These are phyloP conservation scores for Drosophila parvula DNA, from an alignment of 1,140 invertebrate species.

Conservation along the genomic window DNA sequence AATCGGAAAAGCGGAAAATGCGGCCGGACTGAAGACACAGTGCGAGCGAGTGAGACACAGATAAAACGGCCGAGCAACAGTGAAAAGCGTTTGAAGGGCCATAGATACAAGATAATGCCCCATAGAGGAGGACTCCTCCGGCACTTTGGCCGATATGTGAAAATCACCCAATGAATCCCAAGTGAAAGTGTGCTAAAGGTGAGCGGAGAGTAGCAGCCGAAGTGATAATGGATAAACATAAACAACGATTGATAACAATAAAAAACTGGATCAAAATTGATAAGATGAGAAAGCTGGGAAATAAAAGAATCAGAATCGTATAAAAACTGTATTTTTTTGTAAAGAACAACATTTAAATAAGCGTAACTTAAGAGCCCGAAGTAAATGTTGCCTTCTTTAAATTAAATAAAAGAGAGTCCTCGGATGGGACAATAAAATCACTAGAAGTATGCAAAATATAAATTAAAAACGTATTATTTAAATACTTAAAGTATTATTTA, in stretches of 20 bases:
- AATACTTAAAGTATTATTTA: too few species aligned
- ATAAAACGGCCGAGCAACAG: slow-evolving; percentile 39
- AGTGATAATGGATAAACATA: slow-evolving; percentile 21
- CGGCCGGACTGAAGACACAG: slow-evolving; percentile 17
- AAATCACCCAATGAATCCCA: slow-evolving; percentile 30
- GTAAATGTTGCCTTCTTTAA: too few species aligned
- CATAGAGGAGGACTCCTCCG: slow-evolving; percentile 12
- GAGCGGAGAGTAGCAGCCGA: slow-evolving; percentile 6
- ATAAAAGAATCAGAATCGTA: neutral
- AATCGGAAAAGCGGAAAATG: slow-evolving; percentile 30
- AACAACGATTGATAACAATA: slow-evolving; percentile 15
- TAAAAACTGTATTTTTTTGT: neutral
- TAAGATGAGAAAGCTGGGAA: neutral
- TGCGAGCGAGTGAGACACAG: slow-evolving; percentile 43
- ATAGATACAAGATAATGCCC: slow-evolving; percentile 44
- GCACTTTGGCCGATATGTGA: slow-evolving; percentile 23
- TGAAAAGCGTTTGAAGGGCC: slow-evolving; percentile 35
- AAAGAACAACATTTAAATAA: neutral
- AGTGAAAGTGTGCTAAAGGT: slow-evolving; percentile 44
- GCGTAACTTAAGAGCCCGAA: too few species aligned
- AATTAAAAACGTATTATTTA: too few species aligned
- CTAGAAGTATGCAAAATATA: too few species aligned
- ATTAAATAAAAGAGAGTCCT: too few species aligned
- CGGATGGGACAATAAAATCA: too few species aligned
- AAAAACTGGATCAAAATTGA: slow-evolving; percentile 5